These are phyloP conservation scores for Sebastiscus tertius DNA, from an alignment of 2,797 vertebrate species.

Conservation along the genomic window DNA sequence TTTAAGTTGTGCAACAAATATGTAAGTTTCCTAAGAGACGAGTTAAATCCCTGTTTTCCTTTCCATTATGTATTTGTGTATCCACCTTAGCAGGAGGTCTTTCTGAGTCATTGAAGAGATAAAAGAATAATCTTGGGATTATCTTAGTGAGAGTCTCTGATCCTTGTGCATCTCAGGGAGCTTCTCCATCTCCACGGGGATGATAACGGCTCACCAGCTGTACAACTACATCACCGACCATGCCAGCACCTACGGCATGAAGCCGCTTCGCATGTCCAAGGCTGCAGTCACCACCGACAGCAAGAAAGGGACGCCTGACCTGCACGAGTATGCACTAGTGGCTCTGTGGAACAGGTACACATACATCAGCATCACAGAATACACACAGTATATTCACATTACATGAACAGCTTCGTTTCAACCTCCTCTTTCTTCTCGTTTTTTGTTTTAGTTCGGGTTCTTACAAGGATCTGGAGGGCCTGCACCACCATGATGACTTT, in stretches of 20 bases:
- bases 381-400: not conserved
- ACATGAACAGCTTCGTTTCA: not conserved
- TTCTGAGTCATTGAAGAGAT: not conserved
- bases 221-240: constrained; percentile 99
- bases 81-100: not conserved
- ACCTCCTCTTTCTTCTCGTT: not conserved
- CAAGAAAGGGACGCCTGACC: constrained; percentile 88
- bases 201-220: constrained; percentile 96
- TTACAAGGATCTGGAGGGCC: constrained; percentile 95
- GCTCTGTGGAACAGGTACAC: constrained; percentile 96
- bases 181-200: constrained; percentile 91
- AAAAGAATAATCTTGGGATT: not conserved
- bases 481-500: constrained; percentile 95
- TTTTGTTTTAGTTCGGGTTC: constrained; percentile 62
- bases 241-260: constrained; percentile 95
- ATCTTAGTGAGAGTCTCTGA: constrained; percentile 17
- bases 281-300: constrained; percentile 72
- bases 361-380: not conserved
- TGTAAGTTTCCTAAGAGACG: not conserved
- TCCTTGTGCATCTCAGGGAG: constrained; percentile 78
- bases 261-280: constrained; percentile 94
- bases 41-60: not conserved
- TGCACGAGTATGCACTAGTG: constrained; percentile 95
- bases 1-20: not conserved
- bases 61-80: not conserved